Evolutionary conservation across 1,140 invertebrate genomes (phyloP), one percentile per base, ranked within the genome.

Genomic region (Caenorhabditis briggsae): DNA sequence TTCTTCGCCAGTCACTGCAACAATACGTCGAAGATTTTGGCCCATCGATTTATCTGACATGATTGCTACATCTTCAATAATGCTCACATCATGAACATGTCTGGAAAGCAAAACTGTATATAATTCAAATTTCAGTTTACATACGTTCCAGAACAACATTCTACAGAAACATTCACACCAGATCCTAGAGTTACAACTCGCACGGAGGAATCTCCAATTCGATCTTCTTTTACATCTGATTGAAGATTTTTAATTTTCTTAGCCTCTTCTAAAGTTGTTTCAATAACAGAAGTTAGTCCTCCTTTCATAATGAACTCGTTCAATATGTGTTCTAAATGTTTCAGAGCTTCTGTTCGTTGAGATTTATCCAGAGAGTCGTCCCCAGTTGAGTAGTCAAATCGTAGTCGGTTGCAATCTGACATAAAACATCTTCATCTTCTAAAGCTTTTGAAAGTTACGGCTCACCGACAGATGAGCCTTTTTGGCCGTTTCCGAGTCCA

Each of bases 91-190:
- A 50, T 78, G 70, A 3, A 78, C 46, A 53, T 78, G 70, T 50
- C 70, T 78, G 70, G 16, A 61, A 61, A 23, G 20, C 8, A 58
- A 58, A 20, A 58, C 2, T 58, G 3, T 58, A n/a, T 58, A 8
- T 18, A 58, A 18, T 58, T 33, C 33, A 2, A 3, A 33, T 33
- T 33, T 33, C 33, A 33, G 33, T 12, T 53, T 16, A 48, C 53
- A 20, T 55, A 84, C 83, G 83, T 84, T 84, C 83, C 83, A 65
- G 59, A 84, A 50, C 83, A 84, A 46, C 59, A 64, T 53, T 84
- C 83, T 1, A 70, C 83, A 14, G 83, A 23, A 5, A 70, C 83
- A 58, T 55, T 59, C 2, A 2, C 25, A 16, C 43, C 83, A 50
- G 11, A 46, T 9, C 61, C 59, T 11, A 65, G 16, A 9, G 83